A percentile compares a stretch with the other conserved stretches of the same genome.
These are phyloP conservation scores for Scrobipalpa costella DNA, from an alignment of 2,888 invertebrate species.

Conservation along the genomic window DNA sequence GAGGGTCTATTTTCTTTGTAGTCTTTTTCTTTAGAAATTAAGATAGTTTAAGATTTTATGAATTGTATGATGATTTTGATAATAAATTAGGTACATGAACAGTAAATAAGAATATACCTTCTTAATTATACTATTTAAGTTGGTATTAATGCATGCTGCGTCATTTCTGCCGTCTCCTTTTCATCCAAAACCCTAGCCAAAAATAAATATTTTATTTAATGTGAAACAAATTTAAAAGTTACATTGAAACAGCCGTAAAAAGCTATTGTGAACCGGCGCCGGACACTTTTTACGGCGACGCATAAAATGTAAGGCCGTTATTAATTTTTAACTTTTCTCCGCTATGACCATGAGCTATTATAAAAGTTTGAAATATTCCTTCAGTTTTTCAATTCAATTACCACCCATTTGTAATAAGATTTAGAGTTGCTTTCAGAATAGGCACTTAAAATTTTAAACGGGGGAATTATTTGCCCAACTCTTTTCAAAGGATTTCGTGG, in stretches of 20 bases:
- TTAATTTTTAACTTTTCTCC: slow-evolving; percentile 31
- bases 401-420: slow-evolving; percentile 10
- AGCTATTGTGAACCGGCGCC: slow-evolving; percentile 12
- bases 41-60: no score
- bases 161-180: no score
- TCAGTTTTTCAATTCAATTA: slow-evolving; percentile 22
- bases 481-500: not conserved
- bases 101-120: no score
- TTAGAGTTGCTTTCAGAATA: slow-evolving; percentile 5
- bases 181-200: no score
- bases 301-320: slow-evolving; percentile 27
- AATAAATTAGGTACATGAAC: no score
- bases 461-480: not conserved
- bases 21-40: no score
- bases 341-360: slow-evolving; percentile 27
- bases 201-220: slow-evolving; percentile 5
- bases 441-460: not conserved
- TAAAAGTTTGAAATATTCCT: slow-evolving; percentile 24
- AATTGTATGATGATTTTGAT: no score
- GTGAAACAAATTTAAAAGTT: slow-evolving; percentile 12
- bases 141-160: no score
- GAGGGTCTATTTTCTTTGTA: no score
- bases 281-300: slow-evolving; percentile 25
- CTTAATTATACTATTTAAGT: no score
- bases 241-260: slow-evolving; percentile 12